Conservation (phyloP, 2,888 invertebrate genomes). For the Apocheima hispidaria region DNA sequence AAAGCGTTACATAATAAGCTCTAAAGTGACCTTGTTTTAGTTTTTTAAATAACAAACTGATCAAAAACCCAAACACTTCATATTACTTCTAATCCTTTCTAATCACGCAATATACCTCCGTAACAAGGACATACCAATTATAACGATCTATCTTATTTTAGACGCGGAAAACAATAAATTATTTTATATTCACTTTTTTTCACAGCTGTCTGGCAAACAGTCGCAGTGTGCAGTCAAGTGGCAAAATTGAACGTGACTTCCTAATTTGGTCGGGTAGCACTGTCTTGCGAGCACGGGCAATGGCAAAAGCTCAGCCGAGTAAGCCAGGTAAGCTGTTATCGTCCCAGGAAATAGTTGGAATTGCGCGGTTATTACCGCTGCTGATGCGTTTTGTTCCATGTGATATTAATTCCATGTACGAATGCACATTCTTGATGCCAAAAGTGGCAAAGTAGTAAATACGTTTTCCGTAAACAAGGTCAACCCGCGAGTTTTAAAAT, state of each 20-base stretch:
- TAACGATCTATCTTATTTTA: slow-evolving; percentile 50
- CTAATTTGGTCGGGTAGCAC: slow-evolving; percentile 57
- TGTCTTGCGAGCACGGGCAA: slow-evolving; percentile 43
- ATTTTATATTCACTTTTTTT: slow-evolving; percentile 34
- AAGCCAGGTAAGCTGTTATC: slow-evolving; percentile 64
- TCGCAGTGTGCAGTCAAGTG: slow-evolving; percentile 17
- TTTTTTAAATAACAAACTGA: background rate
- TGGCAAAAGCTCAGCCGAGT: slow-evolving; percentile 58
- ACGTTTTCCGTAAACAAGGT: too few species aligned
- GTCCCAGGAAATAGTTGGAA: slow-evolving; percentile 63
- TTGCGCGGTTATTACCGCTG: slow-evolving; percentile 41
- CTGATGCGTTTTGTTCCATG: slow-evolving; percentile 37
- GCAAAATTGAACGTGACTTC: slow-evolving; percentile 40
- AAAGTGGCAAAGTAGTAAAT: too few species aligned
- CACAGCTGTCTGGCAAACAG: slow-evolving; percentile 22
- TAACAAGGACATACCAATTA: slow-evolving; percentile 51
- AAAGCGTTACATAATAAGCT: too few species aligned
- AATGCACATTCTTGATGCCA: slow-evolving; percentile 32
- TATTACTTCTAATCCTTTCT: slow-evolving; percentile 17
- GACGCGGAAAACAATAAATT: slow-evolving; percentile 52
- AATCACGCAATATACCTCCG: slow-evolving; percentile 29
- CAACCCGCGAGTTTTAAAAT: too few species aligned
- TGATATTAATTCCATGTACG: slow-evolving; percentile 13
- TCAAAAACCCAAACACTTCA: background rate
- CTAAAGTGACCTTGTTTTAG: background rate